Evolutionary conservation across 2,797 vertebrate genomes (phyloP).

Genomic region (Darevskia mixta): DNA sequence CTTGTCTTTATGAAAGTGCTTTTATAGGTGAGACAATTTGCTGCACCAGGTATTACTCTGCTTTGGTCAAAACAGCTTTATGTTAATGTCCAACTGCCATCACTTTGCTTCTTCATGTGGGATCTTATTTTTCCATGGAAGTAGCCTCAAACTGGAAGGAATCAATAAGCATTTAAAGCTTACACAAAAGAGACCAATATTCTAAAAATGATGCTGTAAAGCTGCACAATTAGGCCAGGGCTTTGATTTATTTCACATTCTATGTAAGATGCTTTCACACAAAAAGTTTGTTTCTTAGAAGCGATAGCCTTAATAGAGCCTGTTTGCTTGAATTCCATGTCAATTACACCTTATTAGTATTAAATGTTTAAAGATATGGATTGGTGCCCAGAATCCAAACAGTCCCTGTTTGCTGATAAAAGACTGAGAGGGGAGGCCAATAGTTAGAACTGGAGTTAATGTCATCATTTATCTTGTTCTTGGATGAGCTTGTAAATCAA

Average conservation of each 20-base stretch:
- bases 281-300: constrained; percentile 33
- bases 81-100: rapidly evolving
- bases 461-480: constrained; percentile 25
- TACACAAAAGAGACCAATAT: constrained; percentile 30
- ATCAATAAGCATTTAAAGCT: constrained; percentile 21
- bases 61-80: constrained; percentile 27
- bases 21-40: neutral
- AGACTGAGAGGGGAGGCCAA: constrained; percentile 43
- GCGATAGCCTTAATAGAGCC: constrained; percentile 1
- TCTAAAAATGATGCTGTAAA: constrained; percentile 18
- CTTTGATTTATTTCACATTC: constrained; percentile 41
- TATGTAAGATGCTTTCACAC: neutral
- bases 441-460: constrained; percentile 33
- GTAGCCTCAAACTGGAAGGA: neutral
- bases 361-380: constrained; percentile 64
- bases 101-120: neutral
- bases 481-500: constrained; percentile 40
- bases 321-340: constrained; percentile 41
- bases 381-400: constrained; percentile 43
- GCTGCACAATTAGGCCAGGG: neutral
- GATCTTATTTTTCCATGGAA: neutral
- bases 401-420: constrained; percentile 52
- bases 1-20: constrained; percentile 13
- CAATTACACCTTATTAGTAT: constrained; percentile 64
- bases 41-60: neutral